A percentile compares a stretch with the other conserved stretches of the same genome.
Conservation (phyloP, 2,888 invertebrate species). For the Aleiodes testaceus region DNA sequence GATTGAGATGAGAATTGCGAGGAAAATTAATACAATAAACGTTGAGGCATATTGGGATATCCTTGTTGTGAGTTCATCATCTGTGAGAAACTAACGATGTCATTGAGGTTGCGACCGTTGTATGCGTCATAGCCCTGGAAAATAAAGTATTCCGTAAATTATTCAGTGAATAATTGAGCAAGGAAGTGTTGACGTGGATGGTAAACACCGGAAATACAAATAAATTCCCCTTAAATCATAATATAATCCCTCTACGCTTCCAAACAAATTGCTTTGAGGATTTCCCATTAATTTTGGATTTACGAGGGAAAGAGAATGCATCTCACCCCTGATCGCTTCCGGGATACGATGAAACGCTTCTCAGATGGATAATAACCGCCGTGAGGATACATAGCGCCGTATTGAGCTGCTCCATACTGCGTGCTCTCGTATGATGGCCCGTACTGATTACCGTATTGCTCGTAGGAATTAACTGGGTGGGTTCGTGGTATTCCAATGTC, state of each 20-base stretch:
- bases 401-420: constrained; percentile 61
- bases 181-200: background rate
- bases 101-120: constrained; percentile 56
- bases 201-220: background rate
- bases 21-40: constrained; percentile 60
- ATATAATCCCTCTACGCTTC: no score
- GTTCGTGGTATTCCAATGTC: constrained; percentile 62
- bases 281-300: background rate
- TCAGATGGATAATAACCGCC: constrained; percentile 63
- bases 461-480: constrained; percentile 62
- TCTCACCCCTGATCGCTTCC: constrained; percentile 66
- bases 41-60: constrained; percentile 63
- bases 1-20: background rate
- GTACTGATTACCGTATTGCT: constrained; percentile 62
- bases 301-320: background rate
- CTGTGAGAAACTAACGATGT: constrained; percentile 57
- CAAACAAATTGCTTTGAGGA: background rate
- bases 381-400: constrained; percentile 59
- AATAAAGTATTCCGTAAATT: background rate
- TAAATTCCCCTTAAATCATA: no score
- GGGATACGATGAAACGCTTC: constrained; percentile 68
- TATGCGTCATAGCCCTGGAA: constrained; percentile 65
- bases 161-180: background rate
- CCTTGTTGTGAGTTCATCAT: constrained; percentile 62
- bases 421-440: constrained; percentile 53